Conservation (phyloP, 2,113 vertebrate genomes). For the Leuciscus idus region DNA sequence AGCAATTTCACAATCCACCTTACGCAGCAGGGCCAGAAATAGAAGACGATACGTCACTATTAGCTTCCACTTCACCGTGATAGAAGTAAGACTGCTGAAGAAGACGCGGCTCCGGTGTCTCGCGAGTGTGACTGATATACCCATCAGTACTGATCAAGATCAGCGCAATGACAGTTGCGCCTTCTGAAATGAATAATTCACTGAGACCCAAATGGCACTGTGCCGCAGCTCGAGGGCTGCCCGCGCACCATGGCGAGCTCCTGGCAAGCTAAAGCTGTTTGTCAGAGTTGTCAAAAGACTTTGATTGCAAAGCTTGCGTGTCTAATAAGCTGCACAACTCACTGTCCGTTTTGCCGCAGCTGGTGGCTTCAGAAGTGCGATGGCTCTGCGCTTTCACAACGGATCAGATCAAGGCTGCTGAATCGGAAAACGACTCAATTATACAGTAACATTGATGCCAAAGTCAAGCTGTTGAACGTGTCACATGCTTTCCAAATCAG, state of each 20-base stretch:
- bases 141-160: slow-evolving; percentile 33
- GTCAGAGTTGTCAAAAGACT: slow-evolving; percentile 2
- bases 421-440: background rate
- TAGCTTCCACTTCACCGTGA: slow-evolving; percentile 19
- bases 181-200: slow-evolving; percentile 42
- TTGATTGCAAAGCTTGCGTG: slow-evolving; percentile 16
- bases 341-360: background rate
- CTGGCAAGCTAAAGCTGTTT: background rate
- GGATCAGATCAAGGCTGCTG: background rate
- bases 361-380: background rate
- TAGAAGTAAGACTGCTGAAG: background rate
- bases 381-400: background rate
- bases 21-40: background rate
- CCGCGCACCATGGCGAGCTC: background rate
- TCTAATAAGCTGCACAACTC: slow-evolving; percentile 22
- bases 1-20: slow-evolving; percentile 28
- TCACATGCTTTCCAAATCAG: background rate
- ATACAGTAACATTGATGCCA: background rate
- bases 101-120: background rate
- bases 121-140: slow-evolving; percentile 35
- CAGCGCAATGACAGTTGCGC: slow-evolving; percentile 17
- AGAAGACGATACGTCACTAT: slow-evolving; percentile 22
- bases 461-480: background rate
- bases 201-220: background rate
- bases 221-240: background rate